Evolutionary conservation across 2,797 vertebrate species (phyloP).

Genomic region (Sebastes variabilis): DNA sequence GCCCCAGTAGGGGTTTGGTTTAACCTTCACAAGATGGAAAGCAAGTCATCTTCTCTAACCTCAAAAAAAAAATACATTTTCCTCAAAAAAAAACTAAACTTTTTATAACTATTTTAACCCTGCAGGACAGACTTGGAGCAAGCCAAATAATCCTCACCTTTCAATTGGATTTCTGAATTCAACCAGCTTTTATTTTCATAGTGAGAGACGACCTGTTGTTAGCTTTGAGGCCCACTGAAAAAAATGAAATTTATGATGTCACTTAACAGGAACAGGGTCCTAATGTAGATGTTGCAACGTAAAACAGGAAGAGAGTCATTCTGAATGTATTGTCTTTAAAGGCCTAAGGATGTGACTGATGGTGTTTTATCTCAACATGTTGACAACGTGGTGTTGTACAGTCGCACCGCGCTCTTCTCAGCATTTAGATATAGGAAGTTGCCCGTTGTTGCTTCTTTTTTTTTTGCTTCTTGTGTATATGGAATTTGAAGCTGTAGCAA

Average conservation of each 20-base stretch:
- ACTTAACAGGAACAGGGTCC: constrained; percentile 74
- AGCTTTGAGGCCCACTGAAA: constrained; percentile 40
- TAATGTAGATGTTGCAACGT: constrained; percentile 41
- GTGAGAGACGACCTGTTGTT: constrained; percentile 31
- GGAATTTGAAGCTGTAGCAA: constrained; percentile 58
- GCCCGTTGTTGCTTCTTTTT: constrained; percentile 30
- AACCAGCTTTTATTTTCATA: constrained; percentile 53
- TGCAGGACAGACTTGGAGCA: constrained; percentile 72
- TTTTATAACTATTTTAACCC: constrained; percentile 79
- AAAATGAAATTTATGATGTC: constrained; percentile 61
- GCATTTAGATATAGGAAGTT: constrained; percentile 36
- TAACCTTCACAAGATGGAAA: constrained; percentile 57
- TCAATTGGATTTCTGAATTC: constrained; percentile 75
- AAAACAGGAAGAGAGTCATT: constrained; percentile 53
- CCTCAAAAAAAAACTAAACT: constrained; percentile 47
- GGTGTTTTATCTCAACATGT: constrained; percentile 36
- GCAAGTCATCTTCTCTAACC: constrained; percentile 73
- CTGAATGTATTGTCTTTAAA: constrained; percentile 77
- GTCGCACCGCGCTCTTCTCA: constrained; percentile 33
- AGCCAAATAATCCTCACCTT: constrained; percentile 77
- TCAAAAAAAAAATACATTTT: constrained; percentile 65
- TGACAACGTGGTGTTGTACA: constrained; percentile 19
- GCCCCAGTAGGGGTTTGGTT: constrained; percentile 49
- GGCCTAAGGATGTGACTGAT: constrained; percentile 54
- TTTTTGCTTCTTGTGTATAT: background rate